These are phyloP conservation scores for Chaenocephalus aceratus DNA, from an alignment of 2,113 vertebrate genomes.

Conservation along the genomic window DNA sequence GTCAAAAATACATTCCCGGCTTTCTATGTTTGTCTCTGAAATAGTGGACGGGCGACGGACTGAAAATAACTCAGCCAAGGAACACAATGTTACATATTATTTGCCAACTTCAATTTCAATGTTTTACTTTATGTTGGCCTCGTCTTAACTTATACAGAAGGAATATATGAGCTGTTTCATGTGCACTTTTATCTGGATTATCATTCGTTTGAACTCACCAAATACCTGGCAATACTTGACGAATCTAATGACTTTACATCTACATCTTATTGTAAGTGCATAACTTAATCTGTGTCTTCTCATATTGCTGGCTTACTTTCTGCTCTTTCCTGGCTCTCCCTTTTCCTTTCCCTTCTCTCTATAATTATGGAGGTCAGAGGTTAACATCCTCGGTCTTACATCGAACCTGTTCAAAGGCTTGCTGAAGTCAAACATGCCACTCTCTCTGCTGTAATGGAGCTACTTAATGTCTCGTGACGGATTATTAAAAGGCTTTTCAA, in stretches of 20 bases:
- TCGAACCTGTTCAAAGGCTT: constrained; percentile 72
- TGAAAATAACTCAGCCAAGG: constrained; percentile 41
- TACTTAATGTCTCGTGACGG: constrained; percentile 75
- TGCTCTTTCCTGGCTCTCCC: background rate
- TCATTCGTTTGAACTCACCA: constrained; percentile 53
- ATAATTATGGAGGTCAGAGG: constrained; percentile 52
- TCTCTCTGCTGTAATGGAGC: constrained; percentile 78
- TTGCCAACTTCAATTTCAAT: constrained; percentile 18
- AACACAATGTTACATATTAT: constrained; percentile 5
- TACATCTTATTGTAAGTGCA: constrained; percentile 48
- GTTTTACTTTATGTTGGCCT: background rate
- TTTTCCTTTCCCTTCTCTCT: constrained; percentile 5
- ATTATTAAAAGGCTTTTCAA: constrained; percentile 81
- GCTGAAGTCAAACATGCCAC: constrained; percentile 50
- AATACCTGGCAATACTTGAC: constrained; percentile 82
- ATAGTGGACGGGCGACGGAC: constrained; percentile 50
- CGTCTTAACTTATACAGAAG: background rate
- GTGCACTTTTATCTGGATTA: background rate
- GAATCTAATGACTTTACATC: constrained; percentile 29
- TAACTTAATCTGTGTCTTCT: constrained; percentile 16
- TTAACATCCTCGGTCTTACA: constrained; percentile 48
- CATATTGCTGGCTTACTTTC: background rate
- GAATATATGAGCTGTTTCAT: constrained; percentile 1
- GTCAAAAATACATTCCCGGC: constrained; percentile 32
- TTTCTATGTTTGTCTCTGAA: constrained; percentile 56